Base-by-base conservation (phyloP, 2,888 invertebrate species). In the Parnassius apollo region DNA sequence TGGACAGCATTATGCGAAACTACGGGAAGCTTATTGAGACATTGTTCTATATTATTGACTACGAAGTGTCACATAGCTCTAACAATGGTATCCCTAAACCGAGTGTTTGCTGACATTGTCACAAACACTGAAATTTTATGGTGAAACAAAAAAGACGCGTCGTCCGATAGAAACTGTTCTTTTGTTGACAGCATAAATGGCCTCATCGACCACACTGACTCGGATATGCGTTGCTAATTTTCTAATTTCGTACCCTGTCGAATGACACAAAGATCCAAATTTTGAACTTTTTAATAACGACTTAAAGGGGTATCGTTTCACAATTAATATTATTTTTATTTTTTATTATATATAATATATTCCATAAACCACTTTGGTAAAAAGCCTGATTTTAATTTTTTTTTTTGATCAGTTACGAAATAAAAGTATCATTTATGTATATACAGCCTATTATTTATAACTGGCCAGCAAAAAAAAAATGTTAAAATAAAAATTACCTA, bases 181-280 rank as follows among this genome's bases (percentile, higher is more conserved):
- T 79, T 88, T 85, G 85, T 84, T 74, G 72, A 65, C 64, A 61
- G 66, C 68, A 75, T 83, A 81, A 86, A 88, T 85, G 83, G 81
- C 75, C 70, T 71, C 65, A 52, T 67, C 77, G 86, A 89, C 89
- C 90, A 89, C 91, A 91, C 87, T 78, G 79, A 75, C 78, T 66
- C 75, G 80, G 85, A 84, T 75, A 73, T 78, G 83, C 90, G 87
- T 91, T 81, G 84, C 88, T 83, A 91, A 91, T 90, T 89, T 82
- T 79, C 77, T 73, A 83, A 86, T 88, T 86, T 79, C 76, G 71
- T 71, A 70, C 69, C 73, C 71, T 71, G 73, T 74, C 67, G 69
- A 70, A 74, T 66, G 64, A 70, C 68, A 71, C 69, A 67, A 64
- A 66, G 66, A 68, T 69, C 64, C 65, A 71, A 35, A 69, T 72